These are phyloP conservation scores for Spizaetus ornatus DNA, from an alignment of 2,113 vertebrate genomes.

Conservation along the genomic window DNA sequence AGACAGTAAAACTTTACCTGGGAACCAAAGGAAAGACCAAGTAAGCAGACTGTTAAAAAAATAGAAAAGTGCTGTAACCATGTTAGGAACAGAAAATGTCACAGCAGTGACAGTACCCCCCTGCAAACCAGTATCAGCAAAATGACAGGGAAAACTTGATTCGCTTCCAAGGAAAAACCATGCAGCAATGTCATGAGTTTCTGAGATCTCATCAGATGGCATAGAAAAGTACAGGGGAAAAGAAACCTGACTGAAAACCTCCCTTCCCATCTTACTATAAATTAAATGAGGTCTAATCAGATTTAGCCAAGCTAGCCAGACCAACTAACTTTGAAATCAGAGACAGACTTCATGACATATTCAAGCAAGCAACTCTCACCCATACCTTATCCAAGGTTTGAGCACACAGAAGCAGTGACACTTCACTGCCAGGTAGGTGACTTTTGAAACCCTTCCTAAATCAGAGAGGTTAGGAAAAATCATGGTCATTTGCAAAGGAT, in stretches of 20 bases:
- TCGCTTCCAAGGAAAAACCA: neutral
- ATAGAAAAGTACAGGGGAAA: neutral
- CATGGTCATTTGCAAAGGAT: neutral
- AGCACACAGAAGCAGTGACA: neutral
- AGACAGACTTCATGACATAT: neutral
- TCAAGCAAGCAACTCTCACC: neutral
- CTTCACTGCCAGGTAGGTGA: neutral
- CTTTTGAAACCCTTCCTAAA: neutral
- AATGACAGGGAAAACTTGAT: neutral
- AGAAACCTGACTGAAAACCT: neutral
- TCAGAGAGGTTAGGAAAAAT: neutral
- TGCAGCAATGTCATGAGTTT: accelerated
- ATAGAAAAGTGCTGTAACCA: neutral
- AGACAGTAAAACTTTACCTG: neutral
- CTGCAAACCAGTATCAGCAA: neutral
- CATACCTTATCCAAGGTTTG: neutral
- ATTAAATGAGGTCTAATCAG: neutral
- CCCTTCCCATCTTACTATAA: neutral
- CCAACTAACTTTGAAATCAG: neutral
- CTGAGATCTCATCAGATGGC: neutral
- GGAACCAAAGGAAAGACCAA: neutral
- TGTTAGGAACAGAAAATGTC: neutral
- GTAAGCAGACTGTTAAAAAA: neutral
- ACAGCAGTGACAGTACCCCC: neutral
- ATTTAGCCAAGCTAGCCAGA: neutral